Percentiles rank a stretch among this genome's conserved stretches.
Conservation (phyloP, 2,113 vertebrate species). For the Cyanocitta stelleri region DNA sequence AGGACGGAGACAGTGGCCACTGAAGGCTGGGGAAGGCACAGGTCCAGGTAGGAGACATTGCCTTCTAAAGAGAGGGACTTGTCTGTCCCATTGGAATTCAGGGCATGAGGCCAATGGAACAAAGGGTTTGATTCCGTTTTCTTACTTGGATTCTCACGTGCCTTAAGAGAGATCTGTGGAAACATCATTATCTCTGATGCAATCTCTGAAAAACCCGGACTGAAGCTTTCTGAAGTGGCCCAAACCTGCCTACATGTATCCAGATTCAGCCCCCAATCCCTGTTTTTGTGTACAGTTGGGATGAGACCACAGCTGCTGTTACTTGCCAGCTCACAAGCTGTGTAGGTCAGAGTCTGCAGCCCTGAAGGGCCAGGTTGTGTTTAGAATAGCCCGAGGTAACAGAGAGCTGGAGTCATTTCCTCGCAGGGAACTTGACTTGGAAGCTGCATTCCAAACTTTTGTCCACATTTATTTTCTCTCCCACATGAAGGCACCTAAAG, state of each 20-base stretch:
- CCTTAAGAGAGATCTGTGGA: background rate
- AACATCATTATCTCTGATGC: background rate
- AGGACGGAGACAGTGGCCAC: background rate
- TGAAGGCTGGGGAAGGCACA: background rate
- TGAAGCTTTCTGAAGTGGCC: background rate
- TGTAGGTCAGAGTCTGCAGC: background rate
- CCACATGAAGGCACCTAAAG: too few relatives aligned
- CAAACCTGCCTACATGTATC: background rate
- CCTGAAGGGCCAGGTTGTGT: background rate
- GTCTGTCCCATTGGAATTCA: background rate
- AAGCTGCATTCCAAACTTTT: too few relatives aligned
- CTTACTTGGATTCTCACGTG: slow-evolving; percentile 66
- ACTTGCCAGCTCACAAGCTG: background rate
- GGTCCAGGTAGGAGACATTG: background rate
- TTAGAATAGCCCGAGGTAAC: background rate
- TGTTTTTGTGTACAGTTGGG: background rate
- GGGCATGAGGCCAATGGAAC: background rate
- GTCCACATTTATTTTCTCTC: too few relatives aligned
- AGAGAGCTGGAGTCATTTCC: background rate
- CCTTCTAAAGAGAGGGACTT: background rate
- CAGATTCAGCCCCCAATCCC: background rate
- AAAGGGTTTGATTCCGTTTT: slow-evolving; percentile 64
- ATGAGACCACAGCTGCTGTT: background rate
- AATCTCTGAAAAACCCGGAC: background rate
- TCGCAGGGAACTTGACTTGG: background rate